Evolutionary conservation across 2,113 vertebrate genomes (phyloP).

Genomic region (Arothron firmamentum): DNA sequence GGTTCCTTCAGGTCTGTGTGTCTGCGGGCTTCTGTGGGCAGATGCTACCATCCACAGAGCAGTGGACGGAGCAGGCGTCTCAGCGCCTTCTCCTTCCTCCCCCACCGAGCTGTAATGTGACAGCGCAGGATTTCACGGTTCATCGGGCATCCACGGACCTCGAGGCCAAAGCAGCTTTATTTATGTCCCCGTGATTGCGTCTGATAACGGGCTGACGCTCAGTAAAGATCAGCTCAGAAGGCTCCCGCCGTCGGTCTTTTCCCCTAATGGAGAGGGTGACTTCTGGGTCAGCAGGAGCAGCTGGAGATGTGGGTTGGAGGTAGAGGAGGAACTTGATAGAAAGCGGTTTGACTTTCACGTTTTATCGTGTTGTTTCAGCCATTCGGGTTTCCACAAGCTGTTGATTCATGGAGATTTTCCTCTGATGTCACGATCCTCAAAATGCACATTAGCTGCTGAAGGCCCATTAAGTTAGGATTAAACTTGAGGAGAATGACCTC

Average conservation of each 20-base stretch:
- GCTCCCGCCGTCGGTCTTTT: neutral
- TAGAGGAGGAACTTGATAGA: neutral
- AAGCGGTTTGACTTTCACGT: neutral
- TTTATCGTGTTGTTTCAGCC: neutral
- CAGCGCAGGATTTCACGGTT: slow-evolving; percentile 58
- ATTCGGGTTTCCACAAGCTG: neutral
- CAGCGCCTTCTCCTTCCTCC: slow-evolving; percentile 35
- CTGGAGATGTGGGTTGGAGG: neutral
- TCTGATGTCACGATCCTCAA: no score
- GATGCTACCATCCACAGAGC: slow-evolving; percentile 22
- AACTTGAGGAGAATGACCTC: neutral
- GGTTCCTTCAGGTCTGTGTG: no score
- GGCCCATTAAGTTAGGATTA: neutral
- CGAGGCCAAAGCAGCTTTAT: slow-evolving; percentile 53
- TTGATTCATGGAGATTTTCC: neutral
- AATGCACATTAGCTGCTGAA: no score
- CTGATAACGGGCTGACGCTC: slow-evolving; percentile 29
- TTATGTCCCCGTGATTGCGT: slow-evolving; percentile 50
- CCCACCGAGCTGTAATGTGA: slow-evolving; percentile 56
- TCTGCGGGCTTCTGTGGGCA: slow-evolving; percentile 2
- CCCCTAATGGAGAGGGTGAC: neutral
- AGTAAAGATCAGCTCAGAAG: slow-evolving; percentile 11
- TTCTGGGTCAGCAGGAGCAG: slow-evolving; percentile 6
- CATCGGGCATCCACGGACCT: slow-evolving; percentile 49
- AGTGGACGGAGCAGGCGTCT: slow-evolving; percentile 12